Evolutionary conservation across 2,888 invertebrate species (phyloP).

Genomic region (Proisotoma minuta): DNA sequence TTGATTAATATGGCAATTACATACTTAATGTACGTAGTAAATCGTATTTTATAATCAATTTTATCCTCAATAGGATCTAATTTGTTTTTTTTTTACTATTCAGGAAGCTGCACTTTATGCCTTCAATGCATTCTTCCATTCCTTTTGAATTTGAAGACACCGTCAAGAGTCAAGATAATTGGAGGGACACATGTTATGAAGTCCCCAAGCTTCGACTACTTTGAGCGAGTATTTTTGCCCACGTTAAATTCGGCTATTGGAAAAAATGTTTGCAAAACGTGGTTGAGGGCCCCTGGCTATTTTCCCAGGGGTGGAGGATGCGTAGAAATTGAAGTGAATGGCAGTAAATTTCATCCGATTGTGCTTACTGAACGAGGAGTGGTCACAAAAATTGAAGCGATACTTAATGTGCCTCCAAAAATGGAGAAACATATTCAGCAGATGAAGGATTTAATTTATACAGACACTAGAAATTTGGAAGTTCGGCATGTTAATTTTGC

Average conservation of each 20-base stretch:
- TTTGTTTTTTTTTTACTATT: no score
- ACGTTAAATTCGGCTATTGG: constrained; percentile 26
- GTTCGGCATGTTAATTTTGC: constrained; percentile 35
- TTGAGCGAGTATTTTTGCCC: constrained; percentile 35
- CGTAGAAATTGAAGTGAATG: constrained; percentile 32
- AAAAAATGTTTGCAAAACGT: constrained; percentile 27
- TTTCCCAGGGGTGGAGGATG: constrained; percentile 43
- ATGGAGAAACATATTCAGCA: constrained; percentile 27
- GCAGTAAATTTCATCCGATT: constrained; percentile 26
- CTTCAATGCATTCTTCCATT: constrained; percentile 41
- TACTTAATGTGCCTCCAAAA: constrained; percentile 35
- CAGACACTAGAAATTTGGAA: constrained; percentile 31
- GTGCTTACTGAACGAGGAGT: constrained; percentile 27
- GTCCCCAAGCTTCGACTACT: constrained; percentile 41
- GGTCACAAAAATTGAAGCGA: constrained; percentile 21
- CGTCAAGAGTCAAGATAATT: constrained; percentile 31
- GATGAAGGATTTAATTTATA: constrained; percentile 21
- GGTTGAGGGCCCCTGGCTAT: constrained; percentile 30
- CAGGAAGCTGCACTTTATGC: constrained; percentile 25
- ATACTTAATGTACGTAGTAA: no score
- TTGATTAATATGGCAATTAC: no score
- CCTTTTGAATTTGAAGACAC: constrained; percentile 27
- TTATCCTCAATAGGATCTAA: no score
- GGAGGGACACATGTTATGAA: constrained; percentile 44
- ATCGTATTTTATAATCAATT: no score